These are phyloP conservation scores for Scatophagus argus DNA, from an alignment of 2,113 vertebrate genomes.

Conservation along the genomic window DNA sequence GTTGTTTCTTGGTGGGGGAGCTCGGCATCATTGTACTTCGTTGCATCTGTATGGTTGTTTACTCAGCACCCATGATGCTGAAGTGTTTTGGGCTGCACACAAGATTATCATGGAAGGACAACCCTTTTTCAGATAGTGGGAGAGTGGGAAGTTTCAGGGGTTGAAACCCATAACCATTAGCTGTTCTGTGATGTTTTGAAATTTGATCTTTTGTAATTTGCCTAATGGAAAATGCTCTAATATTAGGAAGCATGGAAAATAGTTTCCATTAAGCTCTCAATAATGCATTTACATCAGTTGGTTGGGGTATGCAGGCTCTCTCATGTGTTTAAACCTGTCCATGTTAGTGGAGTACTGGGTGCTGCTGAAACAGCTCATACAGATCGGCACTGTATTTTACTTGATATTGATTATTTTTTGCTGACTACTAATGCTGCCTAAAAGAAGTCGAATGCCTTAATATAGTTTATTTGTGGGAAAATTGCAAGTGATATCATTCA, in stretches of 20 bases:
- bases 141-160: slow-evolving; percentile 26
- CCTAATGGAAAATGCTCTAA: slow-evolving; percentile 76
- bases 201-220: slow-evolving; percentile 75
- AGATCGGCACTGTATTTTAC: not conserved
- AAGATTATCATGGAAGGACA: slow-evolving; percentile 11
- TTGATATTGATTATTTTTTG: not conserved
- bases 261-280: slow-evolving; percentile 72
- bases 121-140: not conserved
- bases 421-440: not conserved
- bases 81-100: slow-evolving; percentile 35
- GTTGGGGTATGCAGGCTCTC: slow-evolving; percentile 49
- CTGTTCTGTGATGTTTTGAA: slow-evolving; percentile 69
- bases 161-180: slow-evolving; percentile 39
- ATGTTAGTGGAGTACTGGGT: slow-evolving; percentile 59
- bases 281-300: slow-evolving; percentile 69
- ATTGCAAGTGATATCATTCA: too few relatives aligned
- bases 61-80: slow-evolving; percentile 23
- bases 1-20: not conserved
- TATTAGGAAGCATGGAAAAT: slow-evolving; percentile 76
- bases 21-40: slow-evolving; percentile 14
- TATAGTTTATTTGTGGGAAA: too few relatives aligned
- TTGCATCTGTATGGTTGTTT: slow-evolving; percentile 14
- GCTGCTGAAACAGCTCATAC: slow-evolving; percentile 7
- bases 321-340: slow-evolving; percentile 71
- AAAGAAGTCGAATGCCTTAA: not conserved